Evolutionary conservation across 1,140 invertebrate species (phyloP), one percentile per base, ranked within the genome.

Genomic region (Antheraea pernyi): DNA sequence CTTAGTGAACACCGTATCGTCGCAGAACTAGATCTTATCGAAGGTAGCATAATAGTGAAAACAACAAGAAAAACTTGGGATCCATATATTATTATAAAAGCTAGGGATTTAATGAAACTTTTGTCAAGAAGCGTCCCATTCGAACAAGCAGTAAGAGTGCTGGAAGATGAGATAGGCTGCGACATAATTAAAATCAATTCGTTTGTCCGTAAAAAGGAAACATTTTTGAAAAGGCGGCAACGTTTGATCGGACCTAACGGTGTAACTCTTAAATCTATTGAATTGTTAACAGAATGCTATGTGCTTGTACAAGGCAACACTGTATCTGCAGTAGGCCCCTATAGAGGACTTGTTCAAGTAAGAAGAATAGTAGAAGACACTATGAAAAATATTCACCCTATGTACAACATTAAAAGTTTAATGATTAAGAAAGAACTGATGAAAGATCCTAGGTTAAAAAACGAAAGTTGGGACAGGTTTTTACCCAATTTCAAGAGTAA

Each of bases 371-470:
- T 98, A 7, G 96, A 98, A 85, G 99, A 99, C 80, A 99, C 98
- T 3, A 99, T 99, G 98, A 98, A 98, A 83, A 99, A 99, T 88
- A 96, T 99, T 71, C 99, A 99, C 94, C 99, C 99, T n/a, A 98
- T 99, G 85, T 99, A 99, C 85, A 99, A 99, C 83, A 99, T 99
- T 0, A 99, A 99, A 93, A 96, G 97, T 18, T 90, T 99, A 11
- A 99, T 99, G 98, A 99, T 99, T 61, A 99, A 99, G 90, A 94
- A 96, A 80, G 98, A 99, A 93, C 91, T 99, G 22, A 96, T 96
- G 70, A 99, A 98, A 88, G 97, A 99, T 94, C 96, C 97, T 0
- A 96, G 96, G 79, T 84, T 99, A 22, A 97, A 96, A 88, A 96
- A 98, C 93, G 98, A 99, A 92, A 98, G 97, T 85, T 99, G 99